phyloP scores from a whole-genome alignment of 1,140 invertebrate genomes.

The Telenomus remus region DNA sequence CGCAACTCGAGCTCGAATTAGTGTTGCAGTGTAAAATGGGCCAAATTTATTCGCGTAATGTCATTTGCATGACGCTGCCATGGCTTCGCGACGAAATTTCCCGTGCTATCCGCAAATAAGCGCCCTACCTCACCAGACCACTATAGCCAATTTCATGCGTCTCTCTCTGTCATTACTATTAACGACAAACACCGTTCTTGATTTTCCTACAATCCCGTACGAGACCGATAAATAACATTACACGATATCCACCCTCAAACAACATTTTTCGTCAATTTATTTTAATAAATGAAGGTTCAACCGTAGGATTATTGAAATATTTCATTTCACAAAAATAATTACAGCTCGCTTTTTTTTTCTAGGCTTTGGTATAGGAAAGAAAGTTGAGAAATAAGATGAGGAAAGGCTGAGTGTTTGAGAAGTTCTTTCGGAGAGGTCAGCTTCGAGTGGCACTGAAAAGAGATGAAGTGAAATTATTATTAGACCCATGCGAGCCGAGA shows the following conservation, averaged over 20 bases:
- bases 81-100: constrained; percentile 43
- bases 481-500: constrained; percentile 44
- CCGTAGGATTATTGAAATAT: too few species aligned
- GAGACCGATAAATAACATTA: constrained; percentile 24
- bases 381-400: constrained; percentile 30
- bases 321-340: too few species aligned
- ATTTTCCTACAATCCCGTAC: constrained; percentile 43
- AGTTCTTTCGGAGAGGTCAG: constrained; percentile 38
- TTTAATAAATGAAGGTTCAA: too few species aligned
- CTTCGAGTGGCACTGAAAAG: constrained; percentile 29
- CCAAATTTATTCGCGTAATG: constrained; percentile 50
- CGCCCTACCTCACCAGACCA: constrained; percentile 21
- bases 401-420: constrained; percentile 4
- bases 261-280: too few species aligned
- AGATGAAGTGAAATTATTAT: constrained; percentile 52
- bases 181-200: constrained; percentile 50
- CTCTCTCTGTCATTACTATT: constrained; percentile 40
- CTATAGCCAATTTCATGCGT: constrained; percentile 43
- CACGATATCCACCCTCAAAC: constrained; percentile 6
- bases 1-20: constrained; percentile 43
- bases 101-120: constrained; percentile 50
- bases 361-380: not conserved
- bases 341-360: not conserved
- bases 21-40: constrained; percentile 51
- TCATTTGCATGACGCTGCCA: constrained; percentile 48